Evolutionary conservation across 2,797 vertebrate genomes (phyloP), one percentile per base, ranked within the genome.

Genomic region (Bradypodion ventrale): DNA sequence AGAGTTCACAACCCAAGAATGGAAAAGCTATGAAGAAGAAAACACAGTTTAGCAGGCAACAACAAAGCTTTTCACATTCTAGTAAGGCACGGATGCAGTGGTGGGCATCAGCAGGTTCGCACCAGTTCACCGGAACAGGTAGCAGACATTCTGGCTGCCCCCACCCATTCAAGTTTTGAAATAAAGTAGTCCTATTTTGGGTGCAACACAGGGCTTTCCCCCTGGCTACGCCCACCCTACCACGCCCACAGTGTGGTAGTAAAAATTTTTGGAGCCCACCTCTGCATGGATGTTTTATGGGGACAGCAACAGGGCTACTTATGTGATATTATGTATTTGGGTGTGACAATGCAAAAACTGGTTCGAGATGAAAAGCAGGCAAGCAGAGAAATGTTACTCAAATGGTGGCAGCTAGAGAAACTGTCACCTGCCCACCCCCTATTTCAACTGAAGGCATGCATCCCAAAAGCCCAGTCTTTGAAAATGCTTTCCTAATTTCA

Each of bases 261-360:
- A n/a, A n/a, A n/a, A n/a, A n/a, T n/a, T n/a, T n/a, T n/a, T n/a
- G n/a, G n/a, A n/a, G n/a, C n/a, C n/a, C n/a, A n/a, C n/a, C n/a
- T n/a, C n/a, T n/a, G n/a, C n/a, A n/a, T n/a, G n/a, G n/a, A 75
- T 89, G 80, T 90, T 92, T 92, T 89, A 87, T 83, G 85, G 82
- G 86, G 25, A 21, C 10, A 74, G 75, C 86, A 92, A 90, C 82
- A 89, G 84, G 89, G 40, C 29, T 27, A 40, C 0, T 29, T 2
- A 7, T 32, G 81, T 86, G 83, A 86, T 83, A 49, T 56, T 88
- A 87, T 87, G 79, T 92, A 90, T 84, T 66, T 83, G 83, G 78
- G 84, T 83, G 0, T 2, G 84, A 49, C 0, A 21, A 35, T 78
- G 87, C 84, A 85, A 59, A 68, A 25, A 35, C 19, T 32, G 29